Conservation (phyloP, 2,113 vertebrate genomes). For the Oryzias melastigma region DNA sequence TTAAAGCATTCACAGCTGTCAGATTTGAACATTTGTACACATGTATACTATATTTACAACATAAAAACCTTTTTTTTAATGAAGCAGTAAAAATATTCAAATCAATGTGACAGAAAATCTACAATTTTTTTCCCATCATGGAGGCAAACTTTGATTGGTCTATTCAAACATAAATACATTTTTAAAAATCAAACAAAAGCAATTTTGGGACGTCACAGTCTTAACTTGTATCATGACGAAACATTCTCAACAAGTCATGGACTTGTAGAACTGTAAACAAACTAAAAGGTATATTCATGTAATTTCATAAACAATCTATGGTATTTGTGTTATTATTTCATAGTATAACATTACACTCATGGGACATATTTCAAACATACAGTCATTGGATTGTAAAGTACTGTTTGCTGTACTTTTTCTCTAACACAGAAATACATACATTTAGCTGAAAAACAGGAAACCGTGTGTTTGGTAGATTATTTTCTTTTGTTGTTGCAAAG, state of each 20-base stretch:
- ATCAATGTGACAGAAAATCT: constrained; percentile 1
- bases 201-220: constrained; percentile 10
- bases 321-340: too few relatives aligned
- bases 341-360: too few relatives aligned
- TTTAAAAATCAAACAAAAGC: constrained; percentile 5
- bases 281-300: too few relatives aligned
- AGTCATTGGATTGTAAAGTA: too few relatives aligned
- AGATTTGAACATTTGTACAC: constrained; percentile 25
- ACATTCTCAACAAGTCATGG: not conserved
- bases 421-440: too few relatives aligned
- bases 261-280: not conserved
- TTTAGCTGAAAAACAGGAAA: too few relatives aligned
- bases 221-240: not conserved
- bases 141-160: not conserved
- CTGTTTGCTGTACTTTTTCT: too few relatives aligned
- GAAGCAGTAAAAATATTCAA: constrained; percentile 20
- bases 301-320: too few relatives aligned
- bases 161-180: constrained; percentile 3
- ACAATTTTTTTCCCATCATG: constrained; percentile 4
- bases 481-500: too few relatives aligned
- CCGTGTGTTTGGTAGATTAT: too few relatives aligned
- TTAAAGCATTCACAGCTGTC: constrained; percentile 28
- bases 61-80: constrained; percentile 35
- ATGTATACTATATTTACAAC: constrained; percentile 46
- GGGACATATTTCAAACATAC: too few relatives aligned